Base-by-base conservation (phyloP, 2,888 invertebrate species). In the Pimpla rufipes region DNA sequence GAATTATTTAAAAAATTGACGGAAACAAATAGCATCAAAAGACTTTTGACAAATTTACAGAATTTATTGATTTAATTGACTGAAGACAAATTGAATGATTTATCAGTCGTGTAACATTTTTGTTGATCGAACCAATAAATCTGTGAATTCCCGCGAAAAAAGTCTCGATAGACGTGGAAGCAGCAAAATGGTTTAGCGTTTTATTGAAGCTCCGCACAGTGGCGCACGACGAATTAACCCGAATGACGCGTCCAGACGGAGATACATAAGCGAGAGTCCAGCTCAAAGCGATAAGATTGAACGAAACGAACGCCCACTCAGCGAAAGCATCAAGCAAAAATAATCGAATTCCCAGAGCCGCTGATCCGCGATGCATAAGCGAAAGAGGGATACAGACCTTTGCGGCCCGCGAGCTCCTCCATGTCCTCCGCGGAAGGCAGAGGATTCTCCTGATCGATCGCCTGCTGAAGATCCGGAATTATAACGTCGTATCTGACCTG, bases 371-470 rank as follows among this genome's bases (percentile, higher is more conserved):
- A 64, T 42, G 13, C 6, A 42, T 42, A 11, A 18, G 4, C 8
- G 6, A 23, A 18, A n/a, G 10, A 13, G 37, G 57, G 57, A 3
- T 37, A 85, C 88, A 55, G 88, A 93, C 93, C 93, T 89, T 97
- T 96, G 88, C 96, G 95, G 68, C 97, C 94, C 88, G 95, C 95
- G 55, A 95, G 91, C 90, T 96, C 96, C 77, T 96, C 95, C 89
- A 96, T 95, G 79, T 95, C 95, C 16, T 95, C 93, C 2, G 95
- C 94, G 0, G 92, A 87, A 2, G 90, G 90, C 2, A 84, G 16
- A 62, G 97, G 97, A 93, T 97, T 98, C 93, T 97, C 97, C 85
- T 95, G 95, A 87, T 97, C 95, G 84, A 98, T 97, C 66, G 96
- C 96, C 88, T 94, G 94, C 92, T 98, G 97, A 70, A 98, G 92